Percentiles rank a stretch among this genome's conserved stretches.
phyloP scores from a whole-genome alignment of 2,113 vertebrate genomes.

The Leucoraja erinaceus region DNA sequence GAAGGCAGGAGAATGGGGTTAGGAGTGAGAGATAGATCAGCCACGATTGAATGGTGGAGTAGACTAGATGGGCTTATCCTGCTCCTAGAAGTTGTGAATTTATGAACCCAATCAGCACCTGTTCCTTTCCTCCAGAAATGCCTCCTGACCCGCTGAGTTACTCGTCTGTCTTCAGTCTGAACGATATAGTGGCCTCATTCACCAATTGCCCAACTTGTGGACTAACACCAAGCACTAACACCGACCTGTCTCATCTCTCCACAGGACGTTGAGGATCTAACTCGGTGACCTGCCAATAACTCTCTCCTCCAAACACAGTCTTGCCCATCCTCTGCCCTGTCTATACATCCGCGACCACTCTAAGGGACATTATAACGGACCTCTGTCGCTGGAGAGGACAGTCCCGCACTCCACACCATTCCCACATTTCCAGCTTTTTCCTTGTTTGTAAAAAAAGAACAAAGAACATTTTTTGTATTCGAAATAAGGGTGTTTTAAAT shows the following conservation, averaged over 20 bases:
- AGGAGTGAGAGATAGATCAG: too few relatives aligned
- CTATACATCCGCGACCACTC: background rate
- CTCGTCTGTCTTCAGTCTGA: too few relatives aligned
- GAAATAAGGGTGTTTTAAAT: constrained; percentile 25
- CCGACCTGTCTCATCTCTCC: background rate
- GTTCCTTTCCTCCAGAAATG: too few relatives aligned
- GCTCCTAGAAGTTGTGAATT: too few relatives aligned
- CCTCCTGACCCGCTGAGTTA: too few relatives aligned
- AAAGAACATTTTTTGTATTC: constrained; percentile 13
- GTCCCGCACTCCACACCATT: background rate
- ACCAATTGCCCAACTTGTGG: too few relatives aligned
- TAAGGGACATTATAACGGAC: background rate
- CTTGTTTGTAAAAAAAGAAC: constrained; percentile 21
- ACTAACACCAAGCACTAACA: background rate
- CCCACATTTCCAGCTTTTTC: background rate
- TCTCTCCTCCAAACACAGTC: background rate
- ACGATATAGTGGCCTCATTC: background rate
- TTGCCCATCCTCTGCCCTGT: background rate
- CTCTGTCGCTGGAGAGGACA: background rate
- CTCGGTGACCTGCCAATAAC: background rate
- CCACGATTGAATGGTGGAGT: too few relatives aligned
- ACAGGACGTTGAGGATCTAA: background rate
- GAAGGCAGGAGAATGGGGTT: too few relatives aligned
- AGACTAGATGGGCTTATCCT: too few relatives aligned
- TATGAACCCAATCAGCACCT: too few relatives aligned